Percentiles rank a stretch among this genome's conserved stretches.
Evolutionary conservation across 2,888 invertebrate genomes (phyloP).

Genomic region (Chalcosyrphus nemorum): DNA sequence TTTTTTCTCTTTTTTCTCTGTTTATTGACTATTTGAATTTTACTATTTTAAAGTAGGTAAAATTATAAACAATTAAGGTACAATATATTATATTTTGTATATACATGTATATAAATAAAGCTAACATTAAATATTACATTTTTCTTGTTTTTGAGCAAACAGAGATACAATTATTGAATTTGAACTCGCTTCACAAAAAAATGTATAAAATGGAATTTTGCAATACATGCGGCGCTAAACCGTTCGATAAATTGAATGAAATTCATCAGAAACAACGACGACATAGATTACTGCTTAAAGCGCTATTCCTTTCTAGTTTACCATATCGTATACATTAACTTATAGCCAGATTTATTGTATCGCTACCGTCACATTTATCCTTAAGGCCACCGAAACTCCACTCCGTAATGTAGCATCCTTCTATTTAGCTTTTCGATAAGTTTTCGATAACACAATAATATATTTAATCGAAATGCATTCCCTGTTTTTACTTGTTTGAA

Average conservation of each 20-base stretch:
- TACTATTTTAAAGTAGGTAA: slow-evolving; percentile 32
- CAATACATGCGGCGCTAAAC: slow-evolving; percentile 1
- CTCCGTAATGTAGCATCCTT: not conserved
- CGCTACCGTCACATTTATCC: slow-evolving; percentile 64
- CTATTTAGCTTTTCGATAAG: too few species aligned
- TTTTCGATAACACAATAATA: not conserved
- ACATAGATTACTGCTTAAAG: slow-evolving; percentile 42
- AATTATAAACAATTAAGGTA: slow-evolving; percentile 54
- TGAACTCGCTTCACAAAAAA: not conserved
- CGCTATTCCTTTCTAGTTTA: slow-evolving; percentile 17
- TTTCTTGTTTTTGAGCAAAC: slow-evolving; percentile 46
- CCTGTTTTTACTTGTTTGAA: slow-evolving; percentile 18
- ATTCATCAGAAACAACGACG: slow-evolving; percentile 18
- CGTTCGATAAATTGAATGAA: slow-evolving; percentile 21
- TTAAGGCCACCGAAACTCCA: slow-evolving; percentile 59
- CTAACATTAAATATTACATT: slow-evolving; percentile 36
- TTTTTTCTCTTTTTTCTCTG: not conserved
- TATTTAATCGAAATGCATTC: not conserved
- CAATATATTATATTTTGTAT: slow-evolving; percentile 38
- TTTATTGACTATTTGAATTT: slow-evolving; percentile 51
- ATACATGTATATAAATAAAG: slow-evolving; percentile 55
- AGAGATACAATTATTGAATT: slow-evolving; percentile 7
- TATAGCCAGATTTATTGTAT: slow-evolving; percentile 68
- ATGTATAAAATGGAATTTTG: slow-evolving; percentile 37
- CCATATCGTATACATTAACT: slow-evolving; percentile 63